Evolutionary conservation across 2,888 invertebrate genomes (phyloP).

Genomic region (Empis stercorea): DNA sequence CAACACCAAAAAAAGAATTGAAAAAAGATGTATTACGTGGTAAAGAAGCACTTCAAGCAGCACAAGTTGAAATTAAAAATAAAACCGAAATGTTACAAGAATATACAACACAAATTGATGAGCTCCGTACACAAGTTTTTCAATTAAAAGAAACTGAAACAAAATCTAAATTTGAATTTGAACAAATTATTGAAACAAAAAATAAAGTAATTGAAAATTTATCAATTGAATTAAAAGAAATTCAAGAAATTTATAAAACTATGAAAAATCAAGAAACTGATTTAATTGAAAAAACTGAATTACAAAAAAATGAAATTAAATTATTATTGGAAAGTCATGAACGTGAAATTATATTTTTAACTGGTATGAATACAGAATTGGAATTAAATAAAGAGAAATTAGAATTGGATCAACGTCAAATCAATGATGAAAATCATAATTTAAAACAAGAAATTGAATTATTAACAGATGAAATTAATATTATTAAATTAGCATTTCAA

Average conservation of each 20-base stretch:
- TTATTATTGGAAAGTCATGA: slow-evolving; percentile 13
- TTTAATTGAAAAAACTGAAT: slow-evolving; percentile 15
- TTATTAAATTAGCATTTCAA: slow-evolving; percentile 19
- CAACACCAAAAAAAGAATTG: slow-evolving; percentile 30
- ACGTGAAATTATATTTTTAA: slow-evolving; percentile 11
- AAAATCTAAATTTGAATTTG: slow-evolving; percentile 24
- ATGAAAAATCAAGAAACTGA: slow-evolving; percentile 21
- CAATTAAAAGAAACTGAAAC: slow-evolving; percentile 29
- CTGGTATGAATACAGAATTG: slow-evolving; percentile 8
- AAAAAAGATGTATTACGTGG: slow-evolving; percentile 38
- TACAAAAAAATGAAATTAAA: slow-evolving; percentile 13
- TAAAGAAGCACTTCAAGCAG: slow-evolving; percentile 32
- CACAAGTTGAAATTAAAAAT: slow-evolving; percentile 39
- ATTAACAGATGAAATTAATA: slow-evolving; percentile 20
- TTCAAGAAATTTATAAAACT: slow-evolving; percentile 18
- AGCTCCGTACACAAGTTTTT: slow-evolving; percentile 36
- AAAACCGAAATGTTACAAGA: slow-evolving; percentile 41
- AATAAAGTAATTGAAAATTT: slow-evolving; percentile 26
- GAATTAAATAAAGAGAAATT: slow-evolving; percentile 10
- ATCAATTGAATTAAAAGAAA: slow-evolving; percentile 18
- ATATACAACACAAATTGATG: slow-evolving; percentile 39
- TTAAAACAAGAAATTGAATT: slow-evolving; percentile 14
- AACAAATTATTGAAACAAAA: slow-evolving; percentile 15
- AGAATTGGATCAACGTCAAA: slow-evolving; percentile 6
- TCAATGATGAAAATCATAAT: slow-evolving; percentile 12